A percentile compares a stretch with the other conserved stretches of the same genome.
Evolutionary conservation across 1,140 invertebrate species (phyloP).

Genomic region (Hylyphantes graminicola): DNA sequence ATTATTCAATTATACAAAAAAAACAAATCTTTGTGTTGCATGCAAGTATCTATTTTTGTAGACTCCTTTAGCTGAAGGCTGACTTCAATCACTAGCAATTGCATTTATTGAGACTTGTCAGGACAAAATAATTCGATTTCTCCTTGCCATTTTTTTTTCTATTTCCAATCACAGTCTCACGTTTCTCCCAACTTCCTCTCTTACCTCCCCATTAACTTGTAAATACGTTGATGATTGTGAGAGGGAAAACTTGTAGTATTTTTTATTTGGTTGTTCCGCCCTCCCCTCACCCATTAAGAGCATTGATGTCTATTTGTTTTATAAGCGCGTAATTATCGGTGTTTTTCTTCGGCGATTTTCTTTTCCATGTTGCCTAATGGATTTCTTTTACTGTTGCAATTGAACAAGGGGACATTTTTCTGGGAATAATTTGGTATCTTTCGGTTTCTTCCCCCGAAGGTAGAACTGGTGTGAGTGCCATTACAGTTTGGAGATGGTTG

Average conservation of each 20-base stretch:
- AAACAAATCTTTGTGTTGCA: too few relatives aligned
- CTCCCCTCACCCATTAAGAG: background rate
- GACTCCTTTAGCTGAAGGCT: too few relatives aligned
- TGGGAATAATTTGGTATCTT: too few relatives aligned
- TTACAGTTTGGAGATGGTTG: too few relatives aligned
- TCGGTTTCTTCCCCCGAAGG: too few relatives aligned
- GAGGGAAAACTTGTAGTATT: background rate
- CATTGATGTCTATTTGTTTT: slow-evolving; percentile 27
- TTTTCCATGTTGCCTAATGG: slow-evolving; percentile 1
- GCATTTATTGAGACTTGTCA: background rate
- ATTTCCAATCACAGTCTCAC: background rate
- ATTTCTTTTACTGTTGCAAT: background rate
- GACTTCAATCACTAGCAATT: background rate
- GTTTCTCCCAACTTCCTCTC: background rate
- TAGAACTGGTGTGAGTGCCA: too few relatives aligned
- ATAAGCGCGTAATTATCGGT: slow-evolving; percentile 33
- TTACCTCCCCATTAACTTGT: background rate
- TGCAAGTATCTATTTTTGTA: too few relatives aligned
- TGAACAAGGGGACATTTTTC: too few relatives aligned
- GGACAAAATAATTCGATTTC: background rate
- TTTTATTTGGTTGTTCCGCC: background rate
- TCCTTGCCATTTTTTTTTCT: slow-evolving; percentile 7
- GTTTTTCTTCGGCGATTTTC: slow-evolving; percentile 1
- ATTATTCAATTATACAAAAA: too few relatives aligned
- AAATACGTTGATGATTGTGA: background rate